Percentiles rank a stretch among this genome's conserved stretches.
Evolutionary conservation across 2,797 vertebrate species (phyloP).

Genomic region (Pterois miles): DNA sequence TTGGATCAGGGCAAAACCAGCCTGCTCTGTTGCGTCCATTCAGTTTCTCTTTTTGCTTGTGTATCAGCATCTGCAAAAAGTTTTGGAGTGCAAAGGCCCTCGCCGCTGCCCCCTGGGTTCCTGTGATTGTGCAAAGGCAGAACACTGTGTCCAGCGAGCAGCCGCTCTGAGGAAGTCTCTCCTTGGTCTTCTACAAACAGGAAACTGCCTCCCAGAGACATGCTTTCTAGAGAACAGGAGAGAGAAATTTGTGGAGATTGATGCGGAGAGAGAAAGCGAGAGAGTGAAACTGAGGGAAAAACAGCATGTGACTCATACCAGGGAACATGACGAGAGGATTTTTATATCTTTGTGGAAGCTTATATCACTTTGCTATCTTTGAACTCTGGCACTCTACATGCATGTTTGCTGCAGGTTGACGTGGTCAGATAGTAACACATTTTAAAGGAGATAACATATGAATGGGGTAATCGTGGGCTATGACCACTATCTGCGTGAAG

Average conservation of each 20-base stretch:
- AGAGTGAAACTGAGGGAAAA: constrained; percentile 38
- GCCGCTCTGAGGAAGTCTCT: constrained; percentile 82
- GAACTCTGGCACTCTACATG: constrained; percentile 5
- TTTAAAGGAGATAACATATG: background rate
- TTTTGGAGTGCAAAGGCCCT: constrained; percentile 56
- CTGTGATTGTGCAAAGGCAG: constrained; percentile 84
- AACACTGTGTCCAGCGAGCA: constrained; percentile 81
- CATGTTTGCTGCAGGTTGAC: background rate
- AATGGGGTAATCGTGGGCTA: background rate
- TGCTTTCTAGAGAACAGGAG: constrained; percentile 69
- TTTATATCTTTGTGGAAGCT: constrained; percentile 16
- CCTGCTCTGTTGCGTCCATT: constrained; percentile 33
- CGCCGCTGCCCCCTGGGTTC: constrained; percentile 80
- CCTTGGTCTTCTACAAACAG: constrained; percentile 83
- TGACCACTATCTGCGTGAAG: background rate
- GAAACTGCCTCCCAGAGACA: constrained; percentile 77
- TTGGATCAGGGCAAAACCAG: constrained; percentile 19
- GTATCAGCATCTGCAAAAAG: constrained; percentile 32
- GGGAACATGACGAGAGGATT: constrained; percentile 15
- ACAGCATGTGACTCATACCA: constrained; percentile 31
- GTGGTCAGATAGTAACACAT: constrained; percentile 1
- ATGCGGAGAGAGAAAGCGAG: constrained; percentile 22
- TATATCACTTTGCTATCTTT: constrained; percentile 16
- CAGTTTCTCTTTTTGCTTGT: constrained; percentile 5
- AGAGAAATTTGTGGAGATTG: constrained; percentile 32